Evolutionary conservation across 2,888 invertebrate species (phyloP).

Genomic region (Eilema griseolum): DNA sequence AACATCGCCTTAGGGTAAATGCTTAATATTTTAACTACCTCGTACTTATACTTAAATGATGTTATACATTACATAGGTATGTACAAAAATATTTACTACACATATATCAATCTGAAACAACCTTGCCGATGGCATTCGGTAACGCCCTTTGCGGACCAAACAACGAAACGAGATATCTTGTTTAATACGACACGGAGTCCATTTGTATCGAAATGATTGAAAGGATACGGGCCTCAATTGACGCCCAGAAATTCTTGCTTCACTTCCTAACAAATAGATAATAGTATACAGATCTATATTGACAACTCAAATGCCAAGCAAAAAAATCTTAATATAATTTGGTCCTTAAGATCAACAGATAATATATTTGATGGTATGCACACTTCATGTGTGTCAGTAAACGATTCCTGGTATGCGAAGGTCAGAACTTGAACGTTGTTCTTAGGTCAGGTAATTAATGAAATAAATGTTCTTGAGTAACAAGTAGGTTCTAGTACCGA

Average conservation of each 20-base stretch:
- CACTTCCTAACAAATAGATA: constrained; percentile 9
- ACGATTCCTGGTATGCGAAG: constrained; percentile 58
- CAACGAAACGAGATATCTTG: constrained; percentile 9
- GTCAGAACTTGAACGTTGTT: constrained; percentile 54
- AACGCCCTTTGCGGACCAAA: constrained; percentile 29
- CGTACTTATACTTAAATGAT: constrained; percentile 12
- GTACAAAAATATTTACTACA: constrained; percentile 5
- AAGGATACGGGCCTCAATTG: background rate
- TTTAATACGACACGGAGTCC: constrained; percentile 4
- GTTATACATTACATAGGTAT: constrained; percentile 16
- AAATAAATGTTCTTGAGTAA: background rate
- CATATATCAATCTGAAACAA: constrained; percentile 12
- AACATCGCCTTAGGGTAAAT: constrained; percentile 21
- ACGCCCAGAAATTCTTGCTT: constrained; percentile 5
- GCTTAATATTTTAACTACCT: background rate
- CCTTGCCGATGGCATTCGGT: constrained; percentile 34
- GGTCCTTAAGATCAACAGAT: constrained; percentile 30
- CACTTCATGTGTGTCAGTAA: constrained; percentile 45
- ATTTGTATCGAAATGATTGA: background rate
- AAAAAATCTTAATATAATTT: constrained; percentile 20
- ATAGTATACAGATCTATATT: constrained; percentile 1
- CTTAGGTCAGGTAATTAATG: constrained; percentile 20
- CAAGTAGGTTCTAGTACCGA: background rate
- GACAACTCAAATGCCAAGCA: constrained; percentile 24
- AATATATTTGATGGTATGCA: constrained; percentile 35